Base-by-base conservation (phyloP, 2,888 invertebrate genomes). In the Acanthosoma haemorrhoidale region DNA sequence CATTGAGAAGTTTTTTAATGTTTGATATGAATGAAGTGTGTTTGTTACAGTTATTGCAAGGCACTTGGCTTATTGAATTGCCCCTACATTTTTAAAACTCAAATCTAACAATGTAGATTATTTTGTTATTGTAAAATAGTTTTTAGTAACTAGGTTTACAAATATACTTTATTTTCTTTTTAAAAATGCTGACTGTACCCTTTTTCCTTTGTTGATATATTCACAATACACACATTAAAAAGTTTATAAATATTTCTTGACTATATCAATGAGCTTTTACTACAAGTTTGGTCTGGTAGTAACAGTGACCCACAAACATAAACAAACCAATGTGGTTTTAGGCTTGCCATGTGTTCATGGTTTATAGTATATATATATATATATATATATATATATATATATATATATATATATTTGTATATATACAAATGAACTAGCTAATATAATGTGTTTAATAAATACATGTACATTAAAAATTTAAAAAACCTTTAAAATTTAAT, bases 61-160 rank as follows among this genome's bases (percentile, higher is more conserved):
- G 64, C 64, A 64, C 64, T 64, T 64, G 64, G 25, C 64, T 64
- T 41, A 64, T 41, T n/a, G 21, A 64, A 64, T 41, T 64, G 39
- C 36, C 63, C 64, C 31, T 41, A 38, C 16, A 36, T 38, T 31
- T 61, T 32, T 59, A 13, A 21, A 61, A 61, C 61, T 36, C 61
- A 61, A 25, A 51, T 51, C 51, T 51, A 51, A 51, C 29, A 51
- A 25, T n/a, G n/a, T n/a, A 51, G 21, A 51, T 25, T 51, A 25
- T 25, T 13, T 25, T 25, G n/a, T n/a, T n/a, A n/a, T 51, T 51
- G 25, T 51, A 25, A 51, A 51, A 51, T n/a, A 13, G 13, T 51
- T 51, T 51, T 51, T 51, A 25, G n/a, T 51, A 25, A 25, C 51
- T 51, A 51, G n/a, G 51, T 51, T n/a, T 51, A 51, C 51, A 51